These are phyloP conservation scores for Eriosoma lanigerum DNA, from an alignment of 1,140 invertebrate species.

Conservation along the genomic window DNA sequence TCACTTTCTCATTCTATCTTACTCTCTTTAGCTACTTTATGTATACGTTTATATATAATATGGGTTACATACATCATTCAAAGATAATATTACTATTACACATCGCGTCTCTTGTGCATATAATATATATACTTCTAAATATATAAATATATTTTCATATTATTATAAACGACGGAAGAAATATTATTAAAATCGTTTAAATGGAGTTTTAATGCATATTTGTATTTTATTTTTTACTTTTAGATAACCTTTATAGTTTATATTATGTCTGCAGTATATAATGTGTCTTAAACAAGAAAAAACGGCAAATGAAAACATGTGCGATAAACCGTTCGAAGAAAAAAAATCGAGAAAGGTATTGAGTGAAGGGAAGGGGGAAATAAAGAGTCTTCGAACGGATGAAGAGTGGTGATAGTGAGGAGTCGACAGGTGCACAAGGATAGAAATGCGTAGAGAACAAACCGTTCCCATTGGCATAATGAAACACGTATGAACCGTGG, in stretches of 20 bases:
- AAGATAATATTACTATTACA: slow-evolving; percentile 35
- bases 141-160: neutral
- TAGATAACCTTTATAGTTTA: neutral
- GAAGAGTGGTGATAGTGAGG: neutral
- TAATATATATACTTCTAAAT: neutral
- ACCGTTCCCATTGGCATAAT: slow-evolving; percentile 50
- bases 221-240: neutral
- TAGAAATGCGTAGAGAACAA: neutral
- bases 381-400: neutral
- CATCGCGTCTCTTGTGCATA: neutral
- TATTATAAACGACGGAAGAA: slow-evolving; percentile 14
- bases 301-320: neutral
- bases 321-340: neutral
- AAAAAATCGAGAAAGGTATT: neutral
- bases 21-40: too few relatives aligned
- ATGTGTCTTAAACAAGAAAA: neutral
- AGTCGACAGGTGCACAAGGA: neutral
- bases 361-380: neutral
- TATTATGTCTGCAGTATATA: too few relatives aligned
- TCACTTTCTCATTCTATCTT: neutral
- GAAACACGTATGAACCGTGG: slow-evolving; percentile 45
- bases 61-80: neutral
- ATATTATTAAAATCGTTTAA: slow-evolving; percentile 34
- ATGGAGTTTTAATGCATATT: neutral
- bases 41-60: too few relatives aligned